A percentile compares a stretch with the other conserved stretches of the same genome.
Conservation (phyloP, 2,888 invertebrate genomes). For the Eilema sororculum region DNA sequence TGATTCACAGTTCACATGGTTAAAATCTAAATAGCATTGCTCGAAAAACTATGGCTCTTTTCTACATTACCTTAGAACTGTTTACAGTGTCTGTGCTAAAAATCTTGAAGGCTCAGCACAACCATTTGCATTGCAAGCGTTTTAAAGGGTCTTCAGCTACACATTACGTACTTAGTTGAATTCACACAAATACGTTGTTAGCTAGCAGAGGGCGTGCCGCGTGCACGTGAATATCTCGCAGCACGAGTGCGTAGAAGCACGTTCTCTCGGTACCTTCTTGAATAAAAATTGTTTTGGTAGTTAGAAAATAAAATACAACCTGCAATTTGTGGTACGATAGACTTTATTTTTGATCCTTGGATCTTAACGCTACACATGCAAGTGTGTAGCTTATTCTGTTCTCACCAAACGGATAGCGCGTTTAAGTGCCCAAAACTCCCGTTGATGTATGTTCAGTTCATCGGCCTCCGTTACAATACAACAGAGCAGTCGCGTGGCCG, state of each 20-base stretch:
- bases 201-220: too few species aligned
- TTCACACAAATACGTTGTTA: too few species aligned
- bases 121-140: too few species aligned
- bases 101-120: too few species aligned
- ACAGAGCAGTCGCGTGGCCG: conserved; percentile 33
- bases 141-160: too few species aligned
- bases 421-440: conserved; percentile 20
- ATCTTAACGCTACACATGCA: not conserved
- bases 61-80: not conserved
- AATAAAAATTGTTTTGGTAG: too few species aligned
- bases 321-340: not conserved
- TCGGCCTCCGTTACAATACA: conserved; percentile 37
- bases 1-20: conserved; percentile 11
- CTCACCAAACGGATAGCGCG: not conserved
- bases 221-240: too few species aligned
- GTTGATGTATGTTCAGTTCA: conserved; percentile 44
- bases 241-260: too few species aligned
- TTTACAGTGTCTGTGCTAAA: not conserved
- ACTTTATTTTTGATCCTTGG: not conserved
- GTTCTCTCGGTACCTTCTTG: too few species aligned
- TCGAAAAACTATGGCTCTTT: not conserved
- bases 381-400: not conserved
- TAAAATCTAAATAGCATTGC: not conserved
- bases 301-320: too few species aligned
- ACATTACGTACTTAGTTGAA: too few species aligned